These are phyloP conservation scores for Spinus olivaceus DNA, from an alignment of 2,797 vertebrate species.

Conservation along the genomic window DNA sequence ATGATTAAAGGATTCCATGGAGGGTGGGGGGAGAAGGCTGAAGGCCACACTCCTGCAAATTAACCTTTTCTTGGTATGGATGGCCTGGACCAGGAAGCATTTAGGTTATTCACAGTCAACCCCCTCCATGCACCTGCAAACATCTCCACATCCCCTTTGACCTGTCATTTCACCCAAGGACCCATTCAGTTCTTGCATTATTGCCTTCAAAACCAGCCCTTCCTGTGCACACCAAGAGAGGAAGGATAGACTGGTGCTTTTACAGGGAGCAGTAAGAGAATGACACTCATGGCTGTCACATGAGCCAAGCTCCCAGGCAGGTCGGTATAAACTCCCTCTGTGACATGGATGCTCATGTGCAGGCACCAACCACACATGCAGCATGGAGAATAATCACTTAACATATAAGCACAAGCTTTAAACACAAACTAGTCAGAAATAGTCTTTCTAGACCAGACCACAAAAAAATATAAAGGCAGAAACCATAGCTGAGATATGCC, in stretches of 20 bases:
- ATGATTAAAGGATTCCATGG: constrained; percentile 84
- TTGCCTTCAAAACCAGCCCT: not conserved
- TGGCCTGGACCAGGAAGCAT: not conserved
- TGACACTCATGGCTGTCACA: not conserved
- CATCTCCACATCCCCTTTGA: not conserved
- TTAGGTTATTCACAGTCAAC: not conserved
- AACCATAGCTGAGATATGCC: not conserved
- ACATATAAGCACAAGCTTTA: not conserved
- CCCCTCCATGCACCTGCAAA: constrained; percentile 5
- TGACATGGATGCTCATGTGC: not conserved
- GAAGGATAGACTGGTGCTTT: not conserved
- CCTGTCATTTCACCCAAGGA: not conserved
- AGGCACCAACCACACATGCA: not conserved
- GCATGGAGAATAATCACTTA: not conserved
- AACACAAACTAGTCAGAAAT: not conserved
- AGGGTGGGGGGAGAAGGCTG: constrained; percentile 67
- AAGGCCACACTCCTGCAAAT: constrained; percentile 68
- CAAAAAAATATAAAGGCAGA: not conserved
- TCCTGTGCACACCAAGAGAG: not conserved
- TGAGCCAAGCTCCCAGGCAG: not conserved
- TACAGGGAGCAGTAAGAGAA: not conserved
- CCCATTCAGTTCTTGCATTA: not conserved
- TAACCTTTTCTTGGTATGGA: constrained; percentile 75
- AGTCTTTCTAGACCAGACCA: not conserved
- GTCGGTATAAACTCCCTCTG: not conserved